phyloP scores from a whole-genome alignment of 2,888 invertebrate genomes.

The Synergus gifuensis region DNA sequence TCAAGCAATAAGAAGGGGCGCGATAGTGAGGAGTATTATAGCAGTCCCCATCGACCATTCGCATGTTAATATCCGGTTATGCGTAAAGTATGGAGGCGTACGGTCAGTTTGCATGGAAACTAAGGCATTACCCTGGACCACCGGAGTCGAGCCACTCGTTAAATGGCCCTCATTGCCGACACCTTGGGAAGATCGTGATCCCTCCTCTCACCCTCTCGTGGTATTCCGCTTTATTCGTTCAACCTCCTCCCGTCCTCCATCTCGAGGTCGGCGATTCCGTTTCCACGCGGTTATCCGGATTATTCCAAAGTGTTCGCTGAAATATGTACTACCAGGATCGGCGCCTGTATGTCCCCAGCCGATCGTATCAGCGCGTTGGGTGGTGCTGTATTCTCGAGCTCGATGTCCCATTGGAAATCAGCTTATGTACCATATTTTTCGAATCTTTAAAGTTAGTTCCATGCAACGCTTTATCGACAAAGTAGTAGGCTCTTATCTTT shows the following conservation, averaged over 20 bases:
- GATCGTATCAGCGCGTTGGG: conserved; percentile 39
- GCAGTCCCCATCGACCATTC: conserved; percentile 70
- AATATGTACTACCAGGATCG: conserved; percentile 43
- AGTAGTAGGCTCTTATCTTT: not conserved
- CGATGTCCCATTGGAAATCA: conserved; percentile 36
- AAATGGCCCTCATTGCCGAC: conserved; percentile 73
- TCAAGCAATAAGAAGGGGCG: conserved; percentile 49
- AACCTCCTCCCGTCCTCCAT: conserved; percentile 54
- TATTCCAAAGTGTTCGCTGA: conserved; percentile 53
- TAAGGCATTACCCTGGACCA: conserved; percentile 75
- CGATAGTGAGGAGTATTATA: conserved; percentile 58
- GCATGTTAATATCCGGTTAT: conserved; percentile 76
- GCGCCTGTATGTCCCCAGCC: conserved; percentile 33
- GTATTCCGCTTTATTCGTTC: conserved; percentile 54
- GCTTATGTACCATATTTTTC: conserved; percentile 38
- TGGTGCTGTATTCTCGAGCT: conserved; percentile 35
- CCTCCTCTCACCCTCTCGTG: conserved; percentile 60
- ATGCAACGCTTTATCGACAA: conserved; percentile 12
- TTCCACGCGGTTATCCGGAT: conserved; percentile 60
- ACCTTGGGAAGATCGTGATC: conserved; percentile 65
- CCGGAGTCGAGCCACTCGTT: conserved; percentile 75
- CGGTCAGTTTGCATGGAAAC: conserved; percentile 76
- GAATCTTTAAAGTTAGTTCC: conserved; percentile 42
- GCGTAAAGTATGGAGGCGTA: conserved; percentile 76
- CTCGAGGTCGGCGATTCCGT: conserved; percentile 61